Base-by-base conservation (phyloP, 2,113 vertebrate genomes). In the Pteruthius melanotis region DNA sequence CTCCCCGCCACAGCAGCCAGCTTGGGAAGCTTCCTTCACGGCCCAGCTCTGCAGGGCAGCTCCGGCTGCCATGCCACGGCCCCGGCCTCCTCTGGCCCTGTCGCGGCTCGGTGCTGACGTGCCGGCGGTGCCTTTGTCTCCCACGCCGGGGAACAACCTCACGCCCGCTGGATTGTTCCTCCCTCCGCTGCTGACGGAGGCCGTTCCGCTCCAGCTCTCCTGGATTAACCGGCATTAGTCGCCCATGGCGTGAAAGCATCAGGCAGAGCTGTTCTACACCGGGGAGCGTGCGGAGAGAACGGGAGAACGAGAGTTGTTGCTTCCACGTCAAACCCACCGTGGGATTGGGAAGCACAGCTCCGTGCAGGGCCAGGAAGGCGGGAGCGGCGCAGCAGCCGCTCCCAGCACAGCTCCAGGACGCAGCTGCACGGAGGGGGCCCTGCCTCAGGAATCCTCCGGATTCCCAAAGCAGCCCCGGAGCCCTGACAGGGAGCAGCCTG, bases 271-370 rank as follows among this genome's bases (percentile, higher is more conserved):
- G 53, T 0, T 83, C 13, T 4, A 9, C 16, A 7, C n/a, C 59
- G 81, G 66, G 81, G 70, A 89, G 52, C 3, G 1, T 3, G 40
- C 0, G 5, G 47, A 12, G 86, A 4, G 56, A 69, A 79, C 4
- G 77, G 72, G 80, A 92, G 79, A 93, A 88, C 86, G 92, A 83
- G 90, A 77, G 88, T 94, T 83, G 89, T 10, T 56, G 83, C 89
- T 91, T 65, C 37, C 91, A 40, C 80, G 31, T 17, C 90, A 22
- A 6, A 63, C 53, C 69, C 8, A 61, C 87, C 19, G 65, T 14
- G 60, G 64, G 42, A 11, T 16, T 2, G 75, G 83, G 86, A 85
- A 56, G 66, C 14, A 1, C 57, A 22, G 88, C 61, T 45, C 42
- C 1, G 11, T 7, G 61, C 65, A 7, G 76, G 71, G 42, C 60